Evolutionary conservation across 2,113 vertebrate genomes (phyloP), one percentile per base, ranked within the genome.

Genomic region (Leucopsar rothschildi): DNA sequence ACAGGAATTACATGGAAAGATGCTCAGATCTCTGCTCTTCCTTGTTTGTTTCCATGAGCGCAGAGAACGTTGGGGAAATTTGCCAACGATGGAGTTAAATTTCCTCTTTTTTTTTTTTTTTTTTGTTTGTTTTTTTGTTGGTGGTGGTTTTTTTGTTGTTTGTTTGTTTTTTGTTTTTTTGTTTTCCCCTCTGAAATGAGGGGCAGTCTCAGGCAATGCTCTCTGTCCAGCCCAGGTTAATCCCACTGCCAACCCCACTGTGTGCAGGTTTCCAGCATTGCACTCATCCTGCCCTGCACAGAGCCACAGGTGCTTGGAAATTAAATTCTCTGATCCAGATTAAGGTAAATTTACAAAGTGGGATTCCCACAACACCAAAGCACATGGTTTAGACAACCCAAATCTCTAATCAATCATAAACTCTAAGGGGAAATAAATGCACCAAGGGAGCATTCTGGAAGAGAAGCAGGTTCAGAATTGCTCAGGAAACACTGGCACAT

Each of bases 1-100:
- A 31, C 77, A 88, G 91, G 94, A 97, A 64, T 64, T 78, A 75
- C 27, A 94, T 15, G 56, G 76, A 92, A 93, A 93, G 91, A 86
- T 29, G 42, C n/a, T 79, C 82, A 82, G n/a, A 78, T 86, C 27
- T 91, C 82, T 93, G 71, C n/a, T 81, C 60, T 82, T 86, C 47
- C 50, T 45, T 88, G 66, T 72, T 84, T n/a, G 53, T 94, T 95
- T 86, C 75, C 80, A 75, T 60, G 47, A 86, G 72, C 91, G 83
- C 42, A 93, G 75, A 90, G 53, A 91, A 73, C 28, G 14, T 3
- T 61, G 39, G 50, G 85, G 60, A 73, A 73, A 59, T 23, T 53
- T 80, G 63, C 93, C 90, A 85, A 82, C 45, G 69, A 70, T 4
- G 23, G 35, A 80, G 56, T n/a, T 66, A 47, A 29, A 53, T 69